Base-by-base conservation (phyloP, 2,888 invertebrate species). In the Synergus umbraculus region DNA sequence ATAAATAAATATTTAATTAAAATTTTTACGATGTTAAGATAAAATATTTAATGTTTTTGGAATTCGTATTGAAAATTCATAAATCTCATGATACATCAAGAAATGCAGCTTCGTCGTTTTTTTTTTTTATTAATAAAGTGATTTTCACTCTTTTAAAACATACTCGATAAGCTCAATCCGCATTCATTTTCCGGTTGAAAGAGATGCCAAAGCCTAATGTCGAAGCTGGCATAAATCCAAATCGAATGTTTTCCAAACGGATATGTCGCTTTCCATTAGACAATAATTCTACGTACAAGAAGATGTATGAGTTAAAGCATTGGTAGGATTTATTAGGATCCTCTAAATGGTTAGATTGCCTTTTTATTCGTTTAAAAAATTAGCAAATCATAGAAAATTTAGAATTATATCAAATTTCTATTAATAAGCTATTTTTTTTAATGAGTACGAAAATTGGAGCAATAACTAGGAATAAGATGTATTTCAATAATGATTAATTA, bases 141-240 rank as follows among this genome's bases (percentile, higher is more conserved):
- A 69, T 15, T 69, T 46, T 29, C 49, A 29, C 10, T 69, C 29
- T 67, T 49, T 69, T 69, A 46, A 49, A 69, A 49, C 7, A 46
- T 22, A 46, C 44, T 69, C 84, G 85, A 85, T 86, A 85, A 87
- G 83, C 85, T 84, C 83, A 80, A 79, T 84, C 83, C 83, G 83
- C 83, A 87, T 86, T 87, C 85, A 87, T 87, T 87, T 86, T 69
- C 79, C 85, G 84, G 83, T 83, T 82, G 86, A 85, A 83, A 79
- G 79, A 82, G 83, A 84, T 83, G 87, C 85, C 86, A 87, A 86
- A 86, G 86, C 86, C 89, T 89, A 89, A 89, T 89, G 87, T 86
- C 86, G 85, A 86, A 81, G 84, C 84, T 89, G 89, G 89, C 89
- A 79, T 85, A 85, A 84, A 86, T 87, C 89, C 88, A 89, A 89